Percentiles rank a stretch among this genome's conserved stretches.
These are phyloP conservation scores for Drosophila murphyi DNA, from an alignment of 1,140 invertebrate species.

Conservation along the genomic window DNA sequence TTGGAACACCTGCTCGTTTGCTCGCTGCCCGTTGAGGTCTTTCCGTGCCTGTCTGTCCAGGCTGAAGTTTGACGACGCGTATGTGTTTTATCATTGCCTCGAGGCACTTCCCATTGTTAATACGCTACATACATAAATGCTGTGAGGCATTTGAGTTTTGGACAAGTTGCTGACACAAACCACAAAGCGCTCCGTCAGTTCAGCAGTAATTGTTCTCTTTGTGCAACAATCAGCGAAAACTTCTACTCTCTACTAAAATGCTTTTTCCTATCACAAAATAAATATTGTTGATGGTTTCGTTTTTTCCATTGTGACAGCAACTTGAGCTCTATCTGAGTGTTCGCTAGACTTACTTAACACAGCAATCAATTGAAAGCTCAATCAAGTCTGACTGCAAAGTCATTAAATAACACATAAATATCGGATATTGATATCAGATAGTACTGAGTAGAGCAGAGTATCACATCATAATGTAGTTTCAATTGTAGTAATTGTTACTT, in stretches of 20 bases:
- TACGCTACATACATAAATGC: constrained; percentile 27
- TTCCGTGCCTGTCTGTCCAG: constrained; percentile 34
- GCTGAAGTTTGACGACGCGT: constrained; percentile 63
- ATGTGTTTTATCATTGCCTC: constrained; percentile 68
- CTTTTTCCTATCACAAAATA: no score
- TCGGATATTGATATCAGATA: no score
- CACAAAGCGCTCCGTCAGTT: neutral
- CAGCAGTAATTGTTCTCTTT: constrained; percentile 11
- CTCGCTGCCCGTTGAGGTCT: constrained; percentile 59
- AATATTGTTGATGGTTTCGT: no score
- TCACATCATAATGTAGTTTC: neutral
- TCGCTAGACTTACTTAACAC: no score
- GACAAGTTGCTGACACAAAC: constrained; percentile 11
- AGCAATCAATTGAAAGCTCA: no score
- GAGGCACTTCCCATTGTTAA: constrained; percentile 43
- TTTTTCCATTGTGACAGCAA: neutral
- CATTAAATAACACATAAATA: no score
- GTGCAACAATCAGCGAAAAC: neutral
- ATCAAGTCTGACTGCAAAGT: no score
- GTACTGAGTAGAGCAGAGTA: neutral
- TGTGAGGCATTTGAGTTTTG: constrained; percentile 10
- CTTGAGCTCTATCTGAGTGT: neutral
- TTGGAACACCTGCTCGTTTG: constrained; percentile 73
- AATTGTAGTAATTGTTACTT: neutral
- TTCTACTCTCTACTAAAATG: neutral